Evolutionary conservation across 2,113 vertebrate species (phyloP).

Genomic region (Chinchilla lanigera): DNA sequence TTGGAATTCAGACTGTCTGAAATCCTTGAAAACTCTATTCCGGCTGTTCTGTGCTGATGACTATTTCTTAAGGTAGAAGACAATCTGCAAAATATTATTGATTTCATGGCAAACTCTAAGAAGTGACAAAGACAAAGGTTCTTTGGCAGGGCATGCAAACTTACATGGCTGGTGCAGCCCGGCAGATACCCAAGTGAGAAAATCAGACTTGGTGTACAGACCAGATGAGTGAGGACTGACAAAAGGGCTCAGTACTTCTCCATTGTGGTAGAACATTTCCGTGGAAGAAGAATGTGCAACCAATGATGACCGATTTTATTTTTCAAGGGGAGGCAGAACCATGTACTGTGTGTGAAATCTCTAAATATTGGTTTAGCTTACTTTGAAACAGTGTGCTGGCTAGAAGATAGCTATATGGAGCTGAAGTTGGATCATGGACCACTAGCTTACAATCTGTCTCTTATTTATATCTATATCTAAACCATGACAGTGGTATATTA

Average conservation of each 20-base stretch:
- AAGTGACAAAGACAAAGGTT: slow-evolving; percentile 40
- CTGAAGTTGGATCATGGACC: background rate
- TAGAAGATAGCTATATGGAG: background rate
- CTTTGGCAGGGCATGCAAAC: background rate
- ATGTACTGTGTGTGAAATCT: background rate
- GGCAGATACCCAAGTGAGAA: background rate
- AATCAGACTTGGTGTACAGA: background rate
- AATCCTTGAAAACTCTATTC: slow-evolving; percentile 68
- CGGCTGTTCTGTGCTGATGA: slow-evolving; percentile 34
- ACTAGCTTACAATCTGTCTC: background rate
- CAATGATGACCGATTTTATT: background rate
- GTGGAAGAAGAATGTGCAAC: background rate
- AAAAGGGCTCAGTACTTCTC: background rate
- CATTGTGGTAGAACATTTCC: background rate
- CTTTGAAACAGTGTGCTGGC: background rate
- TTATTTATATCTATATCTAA: background rate
- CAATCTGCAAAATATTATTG: slow-evolving; percentile 61
- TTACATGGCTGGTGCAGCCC: background rate
- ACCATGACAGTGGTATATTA: background rate
- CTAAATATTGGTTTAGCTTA: background rate
- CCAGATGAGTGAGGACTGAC: no score
- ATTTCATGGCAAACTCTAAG: slow-evolving; percentile 48
- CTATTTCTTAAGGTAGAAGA: slow-evolving; percentile 67
- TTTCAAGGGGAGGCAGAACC: slow-evolving; percentile 19
- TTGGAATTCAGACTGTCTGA: slow-evolving; percentile 63